These are phyloP conservation scores for Mesoclemmys tuberculata DNA, from an alignment of 2,113 vertebrate species.

Conservation along the genomic window DNA sequence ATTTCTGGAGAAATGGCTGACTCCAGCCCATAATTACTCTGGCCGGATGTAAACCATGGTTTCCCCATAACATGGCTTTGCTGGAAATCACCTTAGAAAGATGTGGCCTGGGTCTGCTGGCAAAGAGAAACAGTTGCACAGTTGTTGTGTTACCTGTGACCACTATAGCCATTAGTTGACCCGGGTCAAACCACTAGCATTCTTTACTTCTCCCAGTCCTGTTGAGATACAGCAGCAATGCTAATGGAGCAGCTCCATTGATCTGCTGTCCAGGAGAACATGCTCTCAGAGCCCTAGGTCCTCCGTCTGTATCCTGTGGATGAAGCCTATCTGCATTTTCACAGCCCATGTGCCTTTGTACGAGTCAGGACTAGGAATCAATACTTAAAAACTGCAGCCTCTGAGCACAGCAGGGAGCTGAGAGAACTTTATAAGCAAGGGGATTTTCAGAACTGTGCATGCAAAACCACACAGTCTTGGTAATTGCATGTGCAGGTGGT, in stretches of 20 bases:
- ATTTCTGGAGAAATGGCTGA: accelerated
- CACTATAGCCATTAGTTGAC: background rate
- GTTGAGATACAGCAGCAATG: accelerated
- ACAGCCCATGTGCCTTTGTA: background rate
- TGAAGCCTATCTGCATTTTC: background rate
- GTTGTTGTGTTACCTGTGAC: accelerated
- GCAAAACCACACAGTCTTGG: background rate
- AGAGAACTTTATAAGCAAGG: background rate
- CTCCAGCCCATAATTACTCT: background rate
- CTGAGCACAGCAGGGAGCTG: accelerated
- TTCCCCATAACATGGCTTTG: background rate
- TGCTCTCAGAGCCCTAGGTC: background rate
- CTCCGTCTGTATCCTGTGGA: background rate
- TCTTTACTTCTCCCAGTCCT: background rate
- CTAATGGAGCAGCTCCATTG: background rate
- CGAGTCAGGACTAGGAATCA: background rate
- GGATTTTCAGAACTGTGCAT: accelerated
- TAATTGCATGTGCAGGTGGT: accelerated
- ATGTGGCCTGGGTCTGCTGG: background rate
- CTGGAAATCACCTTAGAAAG: background rate
- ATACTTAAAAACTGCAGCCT: background rate
- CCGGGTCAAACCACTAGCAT: accelerated
- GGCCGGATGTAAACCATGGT: background rate
- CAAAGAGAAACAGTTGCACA: accelerated
- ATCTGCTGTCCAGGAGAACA: background rate